Evolutionary conservation across 2,888 invertebrate genomes (phyloP).

Genomic region (Julus scanicus): DNA sequence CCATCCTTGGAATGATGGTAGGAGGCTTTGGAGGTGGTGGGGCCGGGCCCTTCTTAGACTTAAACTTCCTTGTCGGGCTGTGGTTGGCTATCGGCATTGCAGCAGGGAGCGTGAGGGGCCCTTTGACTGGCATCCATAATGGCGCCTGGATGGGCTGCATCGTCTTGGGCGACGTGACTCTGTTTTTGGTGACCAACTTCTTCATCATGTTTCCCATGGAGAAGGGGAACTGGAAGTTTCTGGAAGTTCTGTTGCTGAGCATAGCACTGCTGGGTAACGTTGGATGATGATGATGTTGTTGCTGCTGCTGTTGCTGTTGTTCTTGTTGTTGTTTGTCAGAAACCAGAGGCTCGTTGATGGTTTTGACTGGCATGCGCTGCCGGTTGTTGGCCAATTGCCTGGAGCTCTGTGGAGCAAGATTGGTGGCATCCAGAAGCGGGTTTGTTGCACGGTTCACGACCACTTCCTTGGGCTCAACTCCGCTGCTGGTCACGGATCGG

Average conservation of each 20-base stretch:
- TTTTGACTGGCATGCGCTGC: conserved; percentile 54
- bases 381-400: conserved; percentile 51
- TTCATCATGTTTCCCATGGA: conserved; percentile 52
- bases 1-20: conserved; percentile 35
- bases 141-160: not conserved
- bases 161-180: not conserved
- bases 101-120: not conserved
- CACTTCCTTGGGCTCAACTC: not conserved
- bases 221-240: conserved; percentile 40
- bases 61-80: conserved; percentile 36
- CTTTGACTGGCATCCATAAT: conserved; percentile 13
- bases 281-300: not conserved
- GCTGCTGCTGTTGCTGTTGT: not conserved
- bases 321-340: not conserved
- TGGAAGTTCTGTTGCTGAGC: not conserved
- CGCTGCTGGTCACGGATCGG: not conserved
- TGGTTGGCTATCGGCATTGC: conserved; percentile 29
- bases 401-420: not conserved
- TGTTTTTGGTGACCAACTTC: conserved; percentile 52
- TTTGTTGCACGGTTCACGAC: not conserved
- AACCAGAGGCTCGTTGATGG: not conserved
- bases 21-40: conserved; percentile 35
- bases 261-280: not conserved
- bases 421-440: conserved; percentile 10
- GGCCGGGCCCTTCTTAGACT: conserved; percentile 45